Base-by-base conservation (phyloP, 2,888 invertebrate genomes). In the Nymphalis polychloros region DNA sequence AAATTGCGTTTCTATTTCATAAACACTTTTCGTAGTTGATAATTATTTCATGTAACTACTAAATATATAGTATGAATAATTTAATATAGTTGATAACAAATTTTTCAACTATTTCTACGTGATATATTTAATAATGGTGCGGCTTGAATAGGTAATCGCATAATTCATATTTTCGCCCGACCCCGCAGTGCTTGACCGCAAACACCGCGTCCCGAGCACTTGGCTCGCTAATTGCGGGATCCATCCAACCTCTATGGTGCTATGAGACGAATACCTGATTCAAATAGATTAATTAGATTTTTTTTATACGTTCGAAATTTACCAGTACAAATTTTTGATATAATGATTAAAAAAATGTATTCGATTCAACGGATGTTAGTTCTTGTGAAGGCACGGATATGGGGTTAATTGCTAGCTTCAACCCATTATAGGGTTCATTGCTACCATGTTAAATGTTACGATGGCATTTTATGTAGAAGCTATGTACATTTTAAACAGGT, bases 391-490 rank as follows among this genome's bases (percentile, higher is more conserved):
- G 47, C 35, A 55, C 16, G 59, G 46, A 47, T 63, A 63, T 63
- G 57, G 59, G 59, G 59, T 63, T 67, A 67, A 59, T 59, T 63
- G 66, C 53, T 48, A 46, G 53, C 62, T 59, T 57, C 61, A 49
- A 60, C 65, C 55, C 52, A 57, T 55, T 64, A 61, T 20, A 55
- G 35, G 67, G 64, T 67, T 66, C 60, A 69, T 50, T 68, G 63
- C 47, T 59, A 49, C 71, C 23, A 61, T 23, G 17, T 31, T 59
- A 67, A 72, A 72, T 70, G 70, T 70, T 66, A 66, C 59, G 17
- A 52, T 63, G 65, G 55, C 60, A 68, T 68, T 67, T 69, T 23
- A 57, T 67, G 48, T 52, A 53, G 27, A 55, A 31, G 19, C 53
- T 57, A 59, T 23, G 19, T 47, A 4, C 35, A 65, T 60, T 52